Percentiles rank a stretch among this genome's conserved stretches.
These are phyloP conservation scores for Antheraea assamensis DNA, from an alignment of 2,888 invertebrate genomes.

Conservation along the genomic window DNA sequence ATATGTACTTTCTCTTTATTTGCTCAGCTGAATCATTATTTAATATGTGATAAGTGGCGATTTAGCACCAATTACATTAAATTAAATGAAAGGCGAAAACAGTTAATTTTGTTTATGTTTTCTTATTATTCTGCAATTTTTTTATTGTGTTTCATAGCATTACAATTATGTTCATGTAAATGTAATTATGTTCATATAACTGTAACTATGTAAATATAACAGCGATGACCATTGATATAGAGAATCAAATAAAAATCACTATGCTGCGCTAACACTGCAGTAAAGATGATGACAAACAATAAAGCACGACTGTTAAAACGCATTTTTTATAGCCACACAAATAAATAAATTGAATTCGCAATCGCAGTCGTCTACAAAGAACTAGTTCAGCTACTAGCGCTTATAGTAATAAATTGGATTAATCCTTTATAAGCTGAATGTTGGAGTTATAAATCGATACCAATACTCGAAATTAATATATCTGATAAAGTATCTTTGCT, in stretches of 20 bases:
- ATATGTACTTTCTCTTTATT: too few relatives aligned
- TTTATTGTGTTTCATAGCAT: too few relatives aligned
- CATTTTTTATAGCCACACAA: constrained; percentile 23
- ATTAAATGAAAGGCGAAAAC: too few relatives aligned
- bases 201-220: too few relatives aligned
- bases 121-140: too few relatives aligned
- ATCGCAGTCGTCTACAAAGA: constrained; percentile 24
- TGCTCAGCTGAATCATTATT: too few relatives aligned
- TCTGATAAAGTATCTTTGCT: background rate
- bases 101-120: too few relatives aligned
- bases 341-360: constrained; percentile 31
- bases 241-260: background rate
- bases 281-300: background rate
- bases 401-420: constrained; percentile 26
- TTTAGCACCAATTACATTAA: too few relatives aligned
- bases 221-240: background rate
- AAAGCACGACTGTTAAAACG: background rate
- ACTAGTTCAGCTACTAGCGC: background rate
- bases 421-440: constrained; percentile 25
- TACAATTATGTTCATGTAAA: too few relatives aligned
- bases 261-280: background rate
- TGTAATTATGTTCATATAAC: too few relatives aligned
- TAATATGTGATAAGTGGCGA: too few relatives aligned
- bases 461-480: constrained; percentile 11
- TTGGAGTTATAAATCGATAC: constrained; percentile 12